phyloP scores from a whole-genome alignment of 2,888 invertebrate species.

The Andrena haemorrhoa region DNA sequence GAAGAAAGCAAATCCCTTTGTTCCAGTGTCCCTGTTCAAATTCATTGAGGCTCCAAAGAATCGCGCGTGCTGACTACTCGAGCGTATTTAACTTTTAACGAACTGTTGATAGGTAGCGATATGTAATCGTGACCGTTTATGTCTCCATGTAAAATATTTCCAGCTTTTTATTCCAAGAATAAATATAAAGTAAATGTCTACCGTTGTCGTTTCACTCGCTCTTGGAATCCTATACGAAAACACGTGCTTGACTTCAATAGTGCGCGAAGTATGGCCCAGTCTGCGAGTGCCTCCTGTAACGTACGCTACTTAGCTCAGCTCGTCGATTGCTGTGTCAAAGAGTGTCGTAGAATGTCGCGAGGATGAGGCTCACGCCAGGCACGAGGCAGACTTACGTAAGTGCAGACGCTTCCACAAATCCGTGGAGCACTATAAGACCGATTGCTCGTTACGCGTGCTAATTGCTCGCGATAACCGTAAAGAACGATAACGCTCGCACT shows the following conservation, averaged over 20 bases:
- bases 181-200: background rate
- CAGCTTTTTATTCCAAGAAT: background rate
- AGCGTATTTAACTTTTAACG: background rate
- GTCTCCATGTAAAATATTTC: background rate
- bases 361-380: background rate
- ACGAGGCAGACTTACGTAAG: conserved; percentile 37
- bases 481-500: conserved; percentile 23
- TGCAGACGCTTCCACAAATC: conserved; percentile 36
- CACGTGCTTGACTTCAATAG: background rate
- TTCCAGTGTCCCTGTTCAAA: background rate
- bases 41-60: background rate
- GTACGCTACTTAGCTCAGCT: too few relatives aligned
- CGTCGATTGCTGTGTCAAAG: background rate
- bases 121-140: background rate
- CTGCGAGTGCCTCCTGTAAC: background rate
- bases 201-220: background rate
- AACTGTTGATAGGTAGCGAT: background rate
- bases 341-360: background rate
- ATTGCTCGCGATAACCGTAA: conserved; percentile 24
- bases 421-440: conserved; percentile 1
- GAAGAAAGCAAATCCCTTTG: too few relatives aligned
- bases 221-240: too few relatives aligned
- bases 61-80: background rate
- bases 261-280: background rate
- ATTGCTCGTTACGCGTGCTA: conserved; percentile 31